These are phyloP conservation scores for Lichenostomus cassidix DNA, from an alignment of 2,113 vertebrate species.

Conservation along the genomic window DNA sequence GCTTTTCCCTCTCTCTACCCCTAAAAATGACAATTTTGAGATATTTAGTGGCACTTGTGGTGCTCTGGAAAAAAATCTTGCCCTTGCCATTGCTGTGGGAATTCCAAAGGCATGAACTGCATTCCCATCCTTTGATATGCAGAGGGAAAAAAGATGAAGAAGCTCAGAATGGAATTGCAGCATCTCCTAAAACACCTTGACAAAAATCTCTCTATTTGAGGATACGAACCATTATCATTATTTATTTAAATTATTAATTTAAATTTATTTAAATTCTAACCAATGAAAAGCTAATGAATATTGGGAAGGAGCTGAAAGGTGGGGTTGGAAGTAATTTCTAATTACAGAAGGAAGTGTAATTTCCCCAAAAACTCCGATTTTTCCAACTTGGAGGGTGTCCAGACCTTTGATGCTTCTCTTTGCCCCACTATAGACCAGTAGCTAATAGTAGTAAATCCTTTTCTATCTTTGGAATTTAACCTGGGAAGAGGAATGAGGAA, in stretches of 20 bases:
- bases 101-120: neutral
- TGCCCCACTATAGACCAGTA: neutral
- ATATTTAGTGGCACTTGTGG: neutral
- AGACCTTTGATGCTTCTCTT: neutral
- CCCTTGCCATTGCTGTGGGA: neutral
- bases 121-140: neutral
- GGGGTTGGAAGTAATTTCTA: neutral
- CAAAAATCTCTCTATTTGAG: neutral
- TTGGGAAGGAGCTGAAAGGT: neutral
- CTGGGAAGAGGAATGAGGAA: neutral
- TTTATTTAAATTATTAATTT: neutral
- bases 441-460: neutral
- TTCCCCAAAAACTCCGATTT: neutral
- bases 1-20: neutral
- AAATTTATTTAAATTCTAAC: neutral
- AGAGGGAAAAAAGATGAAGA: neutral
- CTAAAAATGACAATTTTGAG: neutral
- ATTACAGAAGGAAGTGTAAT: neutral
- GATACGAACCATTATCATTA: neutral
- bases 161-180: neutral
- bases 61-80: neutral
- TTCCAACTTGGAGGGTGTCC: neutral
- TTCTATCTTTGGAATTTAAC: neutral
- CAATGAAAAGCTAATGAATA: neutral
- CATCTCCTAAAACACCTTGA: neutral